Evolutionary conservation across 2,888 invertebrate genomes (phyloP).

Genomic region (Watsonalla cultraria): DNA sequence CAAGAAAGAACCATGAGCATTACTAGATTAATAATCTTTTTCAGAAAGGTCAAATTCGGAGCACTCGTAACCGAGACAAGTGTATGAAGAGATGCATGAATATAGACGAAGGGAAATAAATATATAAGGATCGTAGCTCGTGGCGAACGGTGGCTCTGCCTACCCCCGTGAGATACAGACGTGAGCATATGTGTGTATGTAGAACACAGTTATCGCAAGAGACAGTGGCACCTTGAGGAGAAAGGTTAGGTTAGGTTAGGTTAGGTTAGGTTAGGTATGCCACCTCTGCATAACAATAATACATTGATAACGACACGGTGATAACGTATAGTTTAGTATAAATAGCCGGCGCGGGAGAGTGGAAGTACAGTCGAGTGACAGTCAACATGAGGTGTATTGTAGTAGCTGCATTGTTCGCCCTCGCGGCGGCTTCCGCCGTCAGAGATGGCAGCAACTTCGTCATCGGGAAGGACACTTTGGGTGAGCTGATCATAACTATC

Average conservation of each 20-base stretch:
- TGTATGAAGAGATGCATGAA: no score
- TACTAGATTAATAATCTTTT: no score
- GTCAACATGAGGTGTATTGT: constrained; percentile 47
- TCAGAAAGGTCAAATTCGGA: no score
- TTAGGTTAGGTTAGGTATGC: no score
- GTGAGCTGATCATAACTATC: constrained; percentile 35
- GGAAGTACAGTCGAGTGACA: constrained; percentile 29
- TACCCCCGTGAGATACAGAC: no score
- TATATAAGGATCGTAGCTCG: no score
- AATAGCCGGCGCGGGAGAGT: constrained; percentile 21
- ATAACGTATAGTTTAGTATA: constrained; percentile 37
- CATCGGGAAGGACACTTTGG: constrained; percentile 55
- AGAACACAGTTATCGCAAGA: not conserved
- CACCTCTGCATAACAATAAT: not conserved
- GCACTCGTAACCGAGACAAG: no score
- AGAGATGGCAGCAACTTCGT: constrained; percentile 40
- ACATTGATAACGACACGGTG: not conserved
- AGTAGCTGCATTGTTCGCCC: constrained; percentile 41
- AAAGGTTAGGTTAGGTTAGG: constrained; percentile 14
- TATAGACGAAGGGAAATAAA: no score
- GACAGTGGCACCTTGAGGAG: not conserved
- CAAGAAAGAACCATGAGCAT: no score
- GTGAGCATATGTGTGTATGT: not conserved
- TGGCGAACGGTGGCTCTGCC: no score
- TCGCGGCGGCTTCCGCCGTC: constrained; percentile 55